A percentile compares a stretch with the other conserved stretches of the same genome.
Conservation (phyloP, 2,113 vertebrate genomes). For the Cricetomys ansorgei region DNA sequence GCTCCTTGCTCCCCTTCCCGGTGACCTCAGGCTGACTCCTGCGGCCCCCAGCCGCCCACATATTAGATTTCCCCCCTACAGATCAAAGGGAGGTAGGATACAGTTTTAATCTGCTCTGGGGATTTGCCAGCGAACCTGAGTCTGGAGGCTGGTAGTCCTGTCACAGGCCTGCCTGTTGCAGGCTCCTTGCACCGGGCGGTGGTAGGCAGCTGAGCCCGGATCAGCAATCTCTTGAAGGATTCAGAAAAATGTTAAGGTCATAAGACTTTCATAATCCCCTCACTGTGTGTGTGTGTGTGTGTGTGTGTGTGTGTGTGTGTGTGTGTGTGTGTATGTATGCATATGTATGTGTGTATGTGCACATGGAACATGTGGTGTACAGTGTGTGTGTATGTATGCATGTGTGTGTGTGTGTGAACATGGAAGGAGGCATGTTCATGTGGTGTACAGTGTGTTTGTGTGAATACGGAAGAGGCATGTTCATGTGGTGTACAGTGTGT, state of each 20-base stretch:
- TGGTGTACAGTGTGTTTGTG: too few species aligned
- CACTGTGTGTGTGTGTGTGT: background rate
- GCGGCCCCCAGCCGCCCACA: slow-evolving; percentile 50
- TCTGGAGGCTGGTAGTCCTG: background rate
- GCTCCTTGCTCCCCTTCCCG: slow-evolving; percentile 37
- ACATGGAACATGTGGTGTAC: too few species aligned
- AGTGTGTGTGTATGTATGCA: too few species aligned
- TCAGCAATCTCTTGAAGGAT: background rate
- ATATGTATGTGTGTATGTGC: too few species aligned
- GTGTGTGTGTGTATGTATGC: too few species aligned
- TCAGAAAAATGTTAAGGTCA: background rate
- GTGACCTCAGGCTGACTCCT: slow-evolving; percentile 73
- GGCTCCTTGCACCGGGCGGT: background rate
- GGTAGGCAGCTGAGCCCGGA: background rate
- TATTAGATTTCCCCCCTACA: slow-evolving; percentile 73
- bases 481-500: too few species aligned
- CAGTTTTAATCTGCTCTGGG: background rate
- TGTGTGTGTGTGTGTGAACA: background rate
- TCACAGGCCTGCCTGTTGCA: background rate
- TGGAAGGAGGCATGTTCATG: background rate
- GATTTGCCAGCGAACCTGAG: background rate
- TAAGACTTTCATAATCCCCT: background rate
- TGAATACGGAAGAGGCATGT: too few species aligned
- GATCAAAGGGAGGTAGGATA: slow-evolving; percentile 77
- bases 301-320: background rate